These are phyloP conservation scores for Spodoptera littoralis DNA, from an alignment of 2,888 invertebrate species.

Conservation along the genomic window DNA sequence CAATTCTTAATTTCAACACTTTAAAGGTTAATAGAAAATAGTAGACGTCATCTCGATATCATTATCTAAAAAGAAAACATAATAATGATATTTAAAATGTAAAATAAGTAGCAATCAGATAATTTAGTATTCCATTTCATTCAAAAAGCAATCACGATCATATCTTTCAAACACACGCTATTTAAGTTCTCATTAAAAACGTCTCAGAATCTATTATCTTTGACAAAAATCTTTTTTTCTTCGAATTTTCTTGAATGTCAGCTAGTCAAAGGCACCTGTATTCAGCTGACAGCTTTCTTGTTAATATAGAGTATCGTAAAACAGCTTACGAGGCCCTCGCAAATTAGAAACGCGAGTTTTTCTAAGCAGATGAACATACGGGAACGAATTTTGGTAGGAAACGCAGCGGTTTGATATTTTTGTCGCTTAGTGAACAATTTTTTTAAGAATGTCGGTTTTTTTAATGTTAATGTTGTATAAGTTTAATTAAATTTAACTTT, in stretches of 20 bases:
- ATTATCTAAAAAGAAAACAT: too few relatives aligned
- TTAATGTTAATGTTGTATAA: too few relatives aligned
- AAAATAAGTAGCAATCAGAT: too few relatives aligned
- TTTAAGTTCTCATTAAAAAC: too few relatives aligned
- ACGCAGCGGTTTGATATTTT: neutral
- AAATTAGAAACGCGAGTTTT: conserved; percentile 60
- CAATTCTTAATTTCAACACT: too few relatives aligned
- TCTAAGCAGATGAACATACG: conserved; percentile 33
- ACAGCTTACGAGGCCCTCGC: conserved; percentile 45
- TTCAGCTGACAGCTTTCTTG: conserved; percentile 26
- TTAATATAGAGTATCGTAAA: conserved; percentile 50
- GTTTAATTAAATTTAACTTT: too few relatives aligned
- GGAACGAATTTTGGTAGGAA: conserved; percentile 1
- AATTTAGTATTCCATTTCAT: too few relatives aligned
- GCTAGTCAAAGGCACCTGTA: conserved; percentile 30
- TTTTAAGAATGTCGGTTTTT: too few relatives aligned
- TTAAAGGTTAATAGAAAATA: too few relatives aligned
- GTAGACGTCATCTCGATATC: too few relatives aligned
- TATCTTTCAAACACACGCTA: neutral
- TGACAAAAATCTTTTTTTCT: neutral
- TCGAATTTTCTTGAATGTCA: neutral
- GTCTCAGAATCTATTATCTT: neutral
- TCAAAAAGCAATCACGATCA: conserved; percentile 7
- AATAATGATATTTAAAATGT: too few relatives aligned
- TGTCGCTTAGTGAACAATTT: too few relatives aligned